These are phyloP conservation scores for Ypsolopha scabrella DNA, from an alignment of 2,888 invertebrate species.

Conservation along the genomic window DNA sequence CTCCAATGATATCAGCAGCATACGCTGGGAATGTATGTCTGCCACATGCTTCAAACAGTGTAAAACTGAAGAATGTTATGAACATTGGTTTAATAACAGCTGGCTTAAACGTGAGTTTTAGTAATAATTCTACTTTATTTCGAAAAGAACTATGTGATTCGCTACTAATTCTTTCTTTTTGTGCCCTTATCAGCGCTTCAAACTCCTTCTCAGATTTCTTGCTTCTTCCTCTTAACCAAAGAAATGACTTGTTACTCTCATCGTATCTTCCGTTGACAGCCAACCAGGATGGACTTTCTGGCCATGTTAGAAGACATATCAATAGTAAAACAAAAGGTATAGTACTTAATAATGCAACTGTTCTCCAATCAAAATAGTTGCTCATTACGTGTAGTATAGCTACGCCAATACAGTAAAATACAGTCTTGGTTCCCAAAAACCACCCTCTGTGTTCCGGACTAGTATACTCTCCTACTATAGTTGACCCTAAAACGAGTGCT, in stretches of 20 bases:
- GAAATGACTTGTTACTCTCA: not conserved
- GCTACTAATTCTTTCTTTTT: constrained; percentile 15
- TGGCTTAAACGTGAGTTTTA: constrained; percentile 26
- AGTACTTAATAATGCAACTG: not conserved
- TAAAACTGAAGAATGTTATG: constrained; percentile 22
- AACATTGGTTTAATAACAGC: constrained; percentile 34
- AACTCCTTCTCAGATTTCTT: constrained; percentile 21
- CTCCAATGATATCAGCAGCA: constrained; percentile 29
- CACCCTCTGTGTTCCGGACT: too few relatives aligned
- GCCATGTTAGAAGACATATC: too few relatives aligned
- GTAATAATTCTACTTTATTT: constrained; percentile 13
- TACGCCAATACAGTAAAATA: too few relatives aligned
- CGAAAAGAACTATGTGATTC: constrained; percentile 11
- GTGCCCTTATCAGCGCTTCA: constrained; percentile 25
- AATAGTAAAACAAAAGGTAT: not conserved
- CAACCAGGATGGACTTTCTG: too few relatives aligned
- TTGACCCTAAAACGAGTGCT: too few relatives aligned
- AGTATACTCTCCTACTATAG: too few relatives aligned
- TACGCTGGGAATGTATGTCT: constrained; percentile 41
- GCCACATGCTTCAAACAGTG: constrained; percentile 33
- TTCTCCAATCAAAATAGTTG: not conserved
- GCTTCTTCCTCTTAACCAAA: constrained; percentile 6
- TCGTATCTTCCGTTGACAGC: not conserved
- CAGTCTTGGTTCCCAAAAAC: too few relatives aligned
- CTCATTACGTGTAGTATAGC: not conserved